A percentile compares a stretch with the other conserved stretches of the same genome.
phyloP scores from a whole-genome alignment of 2,888 invertebrate genomes.

The Aphrophora alni region DNA sequence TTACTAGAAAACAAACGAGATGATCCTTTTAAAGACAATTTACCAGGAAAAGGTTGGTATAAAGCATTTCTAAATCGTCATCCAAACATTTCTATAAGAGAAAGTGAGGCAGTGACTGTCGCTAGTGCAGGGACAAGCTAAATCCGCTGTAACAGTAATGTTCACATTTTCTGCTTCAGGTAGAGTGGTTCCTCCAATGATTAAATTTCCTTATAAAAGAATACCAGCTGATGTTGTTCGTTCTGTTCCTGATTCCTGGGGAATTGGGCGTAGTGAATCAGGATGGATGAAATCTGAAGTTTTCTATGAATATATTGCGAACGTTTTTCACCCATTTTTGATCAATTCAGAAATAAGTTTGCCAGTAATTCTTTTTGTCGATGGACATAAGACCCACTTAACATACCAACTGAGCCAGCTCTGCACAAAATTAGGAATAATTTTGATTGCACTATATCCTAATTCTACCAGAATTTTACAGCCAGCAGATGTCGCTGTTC shows the following conservation, averaged over 20 bases:
- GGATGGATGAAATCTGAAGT: slow-evolving; percentile 46
- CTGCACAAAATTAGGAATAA: slow-evolving; percentile 44
- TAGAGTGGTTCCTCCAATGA: slow-evolving; percentile 46
- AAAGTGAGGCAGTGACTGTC: no score
- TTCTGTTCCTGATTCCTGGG: slow-evolving; percentile 53
- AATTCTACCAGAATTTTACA: slow-evolving; percentile 51
- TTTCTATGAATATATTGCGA: slow-evolving; percentile 43
- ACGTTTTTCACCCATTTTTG: slow-evolving; percentile 18
- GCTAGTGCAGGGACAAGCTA: no score
- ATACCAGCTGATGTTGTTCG: slow-evolving; percentile 44
- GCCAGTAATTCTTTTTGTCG: slow-evolving; percentile 49
- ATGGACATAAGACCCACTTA: slow-evolving; percentile 49
- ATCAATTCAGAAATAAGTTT: slow-evolving; percentile 40
- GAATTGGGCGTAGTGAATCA: slow-evolving; percentile 55
- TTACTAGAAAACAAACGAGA: no score
- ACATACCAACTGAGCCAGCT: slow-evolving; percentile 48
- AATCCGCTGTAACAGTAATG: no score
- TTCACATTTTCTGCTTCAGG: slow-evolving; percentile 53
- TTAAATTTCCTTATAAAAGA: slow-evolving; percentile 45
- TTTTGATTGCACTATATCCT: slow-evolving; percentile 47
- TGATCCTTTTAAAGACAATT: no score
- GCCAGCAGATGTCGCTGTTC: slow-evolving; percentile 51
- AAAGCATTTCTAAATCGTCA: no score
- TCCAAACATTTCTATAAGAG: no score
- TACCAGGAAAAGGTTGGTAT: no score